Base-by-base conservation (phyloP, 2,797 vertebrate species). In the Myripristis murdjan region DNA sequence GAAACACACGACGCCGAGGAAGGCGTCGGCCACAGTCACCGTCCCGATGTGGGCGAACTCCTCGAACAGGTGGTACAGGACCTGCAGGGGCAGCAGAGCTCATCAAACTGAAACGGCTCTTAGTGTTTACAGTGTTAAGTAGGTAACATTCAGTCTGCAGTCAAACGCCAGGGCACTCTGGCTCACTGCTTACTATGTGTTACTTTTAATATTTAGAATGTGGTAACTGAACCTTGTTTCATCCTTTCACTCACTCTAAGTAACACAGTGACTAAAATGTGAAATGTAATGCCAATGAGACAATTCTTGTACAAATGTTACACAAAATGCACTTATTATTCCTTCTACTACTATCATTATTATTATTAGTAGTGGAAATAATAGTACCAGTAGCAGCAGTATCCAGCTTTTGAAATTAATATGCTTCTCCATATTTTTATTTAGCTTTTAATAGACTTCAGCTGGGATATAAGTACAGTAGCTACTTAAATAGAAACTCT, bases 41-140 rank as follows among this genome's bases (percentile, higher is more conserved):
- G 67, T 79, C 2, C 95, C 95, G 0, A 91, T 93, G 23, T 35
- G 91, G 41, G 95, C 93, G 75, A 96, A 98, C 92, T 99, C 98
- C 89, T 97, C 93, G 47, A 99, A 98, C 79, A 99, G 94, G 84
- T 99, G 97, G 78, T 99, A 99, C 65, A 99, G 92, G 54, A 99
- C 98, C 98, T 99, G 87, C 16, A 52, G 3, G 22, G 49, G 23
- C 3, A 16, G 4, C 41, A 44, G n/a, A n/a, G 14, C 43, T 16
- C 8, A n/a, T n/a, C n/a, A n/a, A n/a, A n/a, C n/a, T n/a, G n/a
- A n/a, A n/a, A n/a, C n/a, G n/a, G n/a, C n/a, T n/a, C n/a, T n/a
- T n/a, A n/a, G n/a, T n/a, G 44, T 44, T 44, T n/a, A 44, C 41
- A 5, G 15, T 51, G 23, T 24, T n/a, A n/a, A n/a, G n/a, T n/a